Evolutionary conservation across 1,140 invertebrate species (phyloP).

Genomic region (Temnothorax curvispinosus): DNA sequence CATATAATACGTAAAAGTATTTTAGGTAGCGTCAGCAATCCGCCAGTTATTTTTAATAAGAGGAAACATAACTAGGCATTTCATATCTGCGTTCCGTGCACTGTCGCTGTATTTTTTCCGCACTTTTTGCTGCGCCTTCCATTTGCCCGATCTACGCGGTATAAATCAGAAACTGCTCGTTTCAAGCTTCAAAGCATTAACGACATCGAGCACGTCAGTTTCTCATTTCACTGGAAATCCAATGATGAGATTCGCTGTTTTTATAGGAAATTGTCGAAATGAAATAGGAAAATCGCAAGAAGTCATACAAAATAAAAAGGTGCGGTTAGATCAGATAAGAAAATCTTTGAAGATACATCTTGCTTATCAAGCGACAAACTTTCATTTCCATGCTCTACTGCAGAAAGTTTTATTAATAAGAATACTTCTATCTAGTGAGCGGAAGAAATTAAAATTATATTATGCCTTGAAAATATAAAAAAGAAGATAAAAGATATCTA

Average conservation of each 20-base stretch:
- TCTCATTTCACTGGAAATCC: conserved; percentile 29
- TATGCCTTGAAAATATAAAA: background rate
- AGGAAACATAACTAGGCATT: conserved; percentile 49
- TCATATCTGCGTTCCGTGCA: conserved; percentile 48
- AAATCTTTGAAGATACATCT: conserved; percentile 1
- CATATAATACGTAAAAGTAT: background rate
- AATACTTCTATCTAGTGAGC: background rate
- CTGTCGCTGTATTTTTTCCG: conserved; percentile 50
- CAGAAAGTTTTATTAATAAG: background rate
- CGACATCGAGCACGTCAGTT: conserved; percentile 38
- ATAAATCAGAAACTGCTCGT: conserved; percentile 40
- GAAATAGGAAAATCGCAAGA: background rate
- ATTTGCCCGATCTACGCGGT: conserved; percentile 20
- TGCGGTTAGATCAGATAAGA: background rate
- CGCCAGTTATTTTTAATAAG: conserved; percentile 39
- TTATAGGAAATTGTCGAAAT: background rate
- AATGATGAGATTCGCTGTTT: background rate
- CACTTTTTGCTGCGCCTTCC: background rate
- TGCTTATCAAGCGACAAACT: conserved; percentile 18
- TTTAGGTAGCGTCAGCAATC: background rate
- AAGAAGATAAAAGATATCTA: background rate
- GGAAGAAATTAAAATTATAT: background rate
- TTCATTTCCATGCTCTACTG: background rate
- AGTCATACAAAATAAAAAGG: conserved; percentile 21
- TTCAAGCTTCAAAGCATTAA: conserved; percentile 45